These are phyloP conservation scores for Eristalis pertinax DNA, from an alignment of 2,888 invertebrate species.

Conservation along the genomic window DNA sequence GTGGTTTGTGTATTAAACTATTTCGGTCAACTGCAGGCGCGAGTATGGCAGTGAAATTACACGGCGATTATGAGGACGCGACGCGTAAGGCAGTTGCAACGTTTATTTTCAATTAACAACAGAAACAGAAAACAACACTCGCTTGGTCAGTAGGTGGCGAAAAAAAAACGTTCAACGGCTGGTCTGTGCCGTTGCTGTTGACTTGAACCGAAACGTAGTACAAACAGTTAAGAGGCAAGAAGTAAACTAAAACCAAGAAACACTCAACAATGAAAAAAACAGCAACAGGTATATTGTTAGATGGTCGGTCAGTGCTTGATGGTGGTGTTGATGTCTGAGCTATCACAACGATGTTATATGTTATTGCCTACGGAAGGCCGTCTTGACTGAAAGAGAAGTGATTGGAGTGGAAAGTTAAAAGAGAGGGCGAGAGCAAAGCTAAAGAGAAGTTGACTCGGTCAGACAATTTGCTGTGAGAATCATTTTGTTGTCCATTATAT, in stretches of 20 bases:
- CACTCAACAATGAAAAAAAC: conserved; percentile 15
- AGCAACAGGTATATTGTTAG: conserved; percentile 32
- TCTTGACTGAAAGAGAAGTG: conserved; percentile 2
- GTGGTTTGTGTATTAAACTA: conserved; percentile 10
- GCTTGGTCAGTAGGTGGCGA: conserved; percentile 46
- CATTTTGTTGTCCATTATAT: not conserved
- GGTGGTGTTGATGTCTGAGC: conserved; percentile 23
- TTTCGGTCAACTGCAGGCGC: conserved; percentile 46
- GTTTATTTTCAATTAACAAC: conserved; percentile 38
- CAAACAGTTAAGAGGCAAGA: conserved; percentile 51
- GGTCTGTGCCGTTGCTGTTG: conserved; percentile 16
- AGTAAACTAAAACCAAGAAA: conserved; percentile 56
- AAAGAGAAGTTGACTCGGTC: conserved; percentile 17
- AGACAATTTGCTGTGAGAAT: conserved; percentile 2
- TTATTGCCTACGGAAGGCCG: not conserved
- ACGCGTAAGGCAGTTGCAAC: conserved; percentile 47
- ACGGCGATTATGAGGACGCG: conserved; percentile 8
- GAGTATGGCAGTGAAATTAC: conserved; percentile 36
- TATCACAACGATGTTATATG: not conserved
- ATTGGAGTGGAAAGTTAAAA: not conserved
- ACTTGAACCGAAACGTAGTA: conserved; percentile 15
- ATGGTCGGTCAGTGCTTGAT: conserved; percentile 21
- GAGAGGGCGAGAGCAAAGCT: not conserved
- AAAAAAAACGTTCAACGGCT: conserved; percentile 25
- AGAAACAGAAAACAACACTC: not conserved